Conservation (phyloP, 1,140 invertebrate genomes). For the Holcopasites calliopsidis region DNA sequence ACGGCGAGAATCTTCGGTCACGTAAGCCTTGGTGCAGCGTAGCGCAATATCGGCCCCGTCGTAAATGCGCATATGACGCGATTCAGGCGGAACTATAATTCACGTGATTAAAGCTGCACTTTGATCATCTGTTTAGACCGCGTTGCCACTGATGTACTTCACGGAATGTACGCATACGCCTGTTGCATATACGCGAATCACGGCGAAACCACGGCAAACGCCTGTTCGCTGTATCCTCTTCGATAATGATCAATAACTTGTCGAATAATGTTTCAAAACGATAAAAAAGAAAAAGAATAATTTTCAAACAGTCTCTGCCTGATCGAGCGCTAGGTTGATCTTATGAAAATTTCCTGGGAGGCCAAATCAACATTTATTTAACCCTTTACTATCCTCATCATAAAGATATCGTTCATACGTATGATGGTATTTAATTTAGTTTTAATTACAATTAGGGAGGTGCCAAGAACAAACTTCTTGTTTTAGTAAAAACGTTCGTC, state of each 20-base stretch:
- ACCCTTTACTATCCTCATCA: too few relatives aligned
- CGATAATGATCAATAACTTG: neutral
- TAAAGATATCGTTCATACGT: too few relatives aligned
- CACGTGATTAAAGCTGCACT: constrained; percentile 53
- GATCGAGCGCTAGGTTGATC: too few relatives aligned
- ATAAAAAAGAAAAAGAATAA: neutral
- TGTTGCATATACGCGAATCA: neutral
- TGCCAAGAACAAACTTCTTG: too few relatives aligned
- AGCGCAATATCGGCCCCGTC: neutral
- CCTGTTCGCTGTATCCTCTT: neutral
- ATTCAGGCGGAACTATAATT: constrained; percentile 38
- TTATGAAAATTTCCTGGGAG: too few relatives aligned
- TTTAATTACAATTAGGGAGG: too few relatives aligned
- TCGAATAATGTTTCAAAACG: neutral
- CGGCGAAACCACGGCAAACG: neutral
- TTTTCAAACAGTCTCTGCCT: too few relatives aligned
- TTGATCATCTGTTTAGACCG: constrained; percentile 52
- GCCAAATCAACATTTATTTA: too few relatives aligned
- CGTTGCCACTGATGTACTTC: constrained; percentile 22
- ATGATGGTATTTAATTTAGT: too few relatives aligned
- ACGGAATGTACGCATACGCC: neutral
- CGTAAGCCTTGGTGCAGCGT: neutral
- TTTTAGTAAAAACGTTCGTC: too few relatives aligned
- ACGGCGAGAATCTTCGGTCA: neutral
- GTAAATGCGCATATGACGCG: constrained; percentile 28